phyloP scores from a whole-genome alignment of 2,797 vertebrate species.

The Malacoraja senta region DNA sequence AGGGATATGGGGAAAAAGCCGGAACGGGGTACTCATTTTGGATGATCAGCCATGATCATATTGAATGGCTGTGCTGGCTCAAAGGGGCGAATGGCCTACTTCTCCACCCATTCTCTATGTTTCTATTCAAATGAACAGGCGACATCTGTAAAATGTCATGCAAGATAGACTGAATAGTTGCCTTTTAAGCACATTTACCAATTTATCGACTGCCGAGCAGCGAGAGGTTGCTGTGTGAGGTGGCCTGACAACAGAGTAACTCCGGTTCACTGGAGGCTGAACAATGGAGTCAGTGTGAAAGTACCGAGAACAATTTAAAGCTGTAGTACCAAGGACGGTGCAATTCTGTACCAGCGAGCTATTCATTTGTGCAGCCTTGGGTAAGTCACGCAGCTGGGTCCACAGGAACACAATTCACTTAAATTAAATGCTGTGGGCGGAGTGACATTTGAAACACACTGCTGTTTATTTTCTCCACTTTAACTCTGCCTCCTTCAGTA shows the following conservation, averaged over 20 bases:
- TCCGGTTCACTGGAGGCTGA: not conserved
- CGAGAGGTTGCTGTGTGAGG: not conserved
- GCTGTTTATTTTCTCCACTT: not conserved
- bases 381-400: slow-evolving; percentile 1
- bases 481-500: not conserved
- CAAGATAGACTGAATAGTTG: not conserved
- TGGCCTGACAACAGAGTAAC: slow-evolving; percentile 17
- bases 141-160: not conserved
- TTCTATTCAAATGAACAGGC: not conserved
- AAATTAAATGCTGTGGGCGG: not conserved
- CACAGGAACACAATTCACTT: slow-evolving; percentile 10
- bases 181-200: slow-evolving; percentile 1
- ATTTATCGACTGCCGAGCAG: not conserved
- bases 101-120: too few relatives aligned
- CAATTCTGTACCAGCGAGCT: slow-evolving; percentile 29
- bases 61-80: too few relatives aligned
- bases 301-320: slow-evolving; percentile 16
- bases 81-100: too few relatives aligned
- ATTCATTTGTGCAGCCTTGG: not conserved
- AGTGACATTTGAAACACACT: not conserved
- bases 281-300: slow-evolving; percentile 31
- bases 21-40: too few relatives aligned
- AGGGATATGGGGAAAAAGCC: too few relatives aligned
- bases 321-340: slow-evolving; percentile 15
- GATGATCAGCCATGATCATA: too few relatives aligned